Conservation (phyloP, 2,797 vertebrate genomes). For the Enteromius anoplus region DNA sequence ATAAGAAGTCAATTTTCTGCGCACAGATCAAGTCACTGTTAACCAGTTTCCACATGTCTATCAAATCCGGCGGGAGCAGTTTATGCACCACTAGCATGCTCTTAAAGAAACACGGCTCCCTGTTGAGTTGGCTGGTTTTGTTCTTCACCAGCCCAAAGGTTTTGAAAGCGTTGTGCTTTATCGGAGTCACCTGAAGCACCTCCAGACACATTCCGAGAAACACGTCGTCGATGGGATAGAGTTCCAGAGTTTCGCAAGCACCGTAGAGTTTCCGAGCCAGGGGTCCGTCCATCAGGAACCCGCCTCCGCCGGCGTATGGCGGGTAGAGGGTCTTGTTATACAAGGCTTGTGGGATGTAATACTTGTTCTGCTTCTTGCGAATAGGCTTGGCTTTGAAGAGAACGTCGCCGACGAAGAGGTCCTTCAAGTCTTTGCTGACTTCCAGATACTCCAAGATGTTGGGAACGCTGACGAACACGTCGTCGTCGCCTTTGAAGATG, state of each 20-base stretch:
- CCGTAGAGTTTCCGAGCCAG: slow-evolving; percentile 82
- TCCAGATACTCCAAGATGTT: slow-evolving; percentile 92
- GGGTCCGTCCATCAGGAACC: slow-evolving; percentile 88
- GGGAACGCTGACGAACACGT: slow-evolving; percentile 88
- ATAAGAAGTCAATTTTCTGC: slow-evolving; percentile 83
- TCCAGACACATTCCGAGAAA: slow-evolving; percentile 97
- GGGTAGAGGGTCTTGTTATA: slow-evolving; percentile 89
- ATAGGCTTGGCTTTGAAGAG: slow-evolving; percentile 89
- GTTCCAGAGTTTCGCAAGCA: slow-evolving; percentile 83
- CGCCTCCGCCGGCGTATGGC: slow-evolving; percentile 92
- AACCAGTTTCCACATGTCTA: slow-evolving; percentile 91
- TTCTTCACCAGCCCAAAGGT: slow-evolving; percentile 93
- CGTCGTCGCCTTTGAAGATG: slow-evolving; percentile 94
- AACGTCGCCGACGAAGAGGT: slow-evolving; percentile 91
- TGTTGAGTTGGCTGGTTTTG: slow-evolving; percentile 91
- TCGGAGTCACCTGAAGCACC: slow-evolving; percentile 82
- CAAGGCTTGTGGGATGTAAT: slow-evolving; percentile 86
- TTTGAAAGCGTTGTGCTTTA: slow-evolving; percentile 90
- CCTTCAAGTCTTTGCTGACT: slow-evolving; percentile 64
- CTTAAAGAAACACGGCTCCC: slow-evolving; percentile 92
- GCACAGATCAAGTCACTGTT: slow-evolving; percentile 88
- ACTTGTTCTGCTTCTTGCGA: slow-evolving; percentile 91
- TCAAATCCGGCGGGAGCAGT: slow-evolving; percentile 86
- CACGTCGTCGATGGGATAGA: slow-evolving; percentile 95
- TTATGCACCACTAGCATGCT: slow-evolving; percentile 96